phyloP scores from a whole-genome alignment of 2,888 invertebrate genomes.

The Drosophila antonietae region DNA sequence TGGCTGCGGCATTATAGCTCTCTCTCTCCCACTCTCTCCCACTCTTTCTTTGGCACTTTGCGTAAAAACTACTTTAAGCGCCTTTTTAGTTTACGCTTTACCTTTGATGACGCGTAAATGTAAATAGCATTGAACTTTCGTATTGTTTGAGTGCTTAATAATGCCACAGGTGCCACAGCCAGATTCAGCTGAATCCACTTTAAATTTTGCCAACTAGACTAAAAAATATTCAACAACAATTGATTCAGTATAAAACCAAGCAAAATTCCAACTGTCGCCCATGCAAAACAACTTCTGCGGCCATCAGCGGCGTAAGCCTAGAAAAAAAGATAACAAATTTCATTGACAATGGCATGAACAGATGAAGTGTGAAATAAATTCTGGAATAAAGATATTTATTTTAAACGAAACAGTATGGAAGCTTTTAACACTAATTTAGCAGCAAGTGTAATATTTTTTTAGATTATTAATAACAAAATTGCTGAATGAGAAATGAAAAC shows the following conservation, averaged over 20 bases:
- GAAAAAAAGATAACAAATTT: background rate
- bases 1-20: constrained; percentile 13
- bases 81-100: constrained; percentile 50
- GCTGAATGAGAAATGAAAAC: no score
- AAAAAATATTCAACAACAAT: background rate
- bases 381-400: background rate
- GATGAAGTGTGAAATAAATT: background rate
- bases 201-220: constrained; percentile 24
- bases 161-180: constrained; percentile 50
- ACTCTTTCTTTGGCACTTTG: constrained; percentile 54
- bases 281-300: constrained; percentile 48
- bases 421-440: no score
- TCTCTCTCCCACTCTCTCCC: background rate
- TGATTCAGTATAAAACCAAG: constrained; percentile 1
- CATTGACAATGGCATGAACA: constrained; percentile 14
- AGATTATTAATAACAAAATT: no score
- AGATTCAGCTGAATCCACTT: constrained; percentile 14
- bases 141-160: constrained; percentile 3
- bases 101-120: constrained; percentile 53
- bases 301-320: constrained; percentile 15
- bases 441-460: no score
- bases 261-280: constrained; percentile 31
- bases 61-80: constrained; percentile 62
- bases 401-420: background rate
- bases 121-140: constrained; percentile 43